Evolutionary conservation across 2,113 vertebrate species (phyloP).

Genomic region (Etheostoma cragini): DNA sequence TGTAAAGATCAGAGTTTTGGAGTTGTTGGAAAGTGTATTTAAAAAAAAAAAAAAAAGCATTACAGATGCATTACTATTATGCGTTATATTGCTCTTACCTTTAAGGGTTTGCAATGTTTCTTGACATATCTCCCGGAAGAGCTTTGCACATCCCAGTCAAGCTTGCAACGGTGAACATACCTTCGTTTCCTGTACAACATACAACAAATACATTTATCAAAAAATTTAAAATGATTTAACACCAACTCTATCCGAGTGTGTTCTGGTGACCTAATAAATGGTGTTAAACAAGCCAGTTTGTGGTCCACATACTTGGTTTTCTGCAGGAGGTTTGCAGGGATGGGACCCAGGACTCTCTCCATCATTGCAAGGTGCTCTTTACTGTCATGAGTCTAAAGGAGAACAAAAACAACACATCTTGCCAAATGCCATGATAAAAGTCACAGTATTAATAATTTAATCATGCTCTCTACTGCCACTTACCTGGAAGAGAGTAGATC

Average conservation of each 20-base stretch:
- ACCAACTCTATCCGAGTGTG: background rate
- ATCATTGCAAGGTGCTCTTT: constrained; percentile 99
- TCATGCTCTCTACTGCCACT: background rate
- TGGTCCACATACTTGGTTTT: constrained; percentile 88
- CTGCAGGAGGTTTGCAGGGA: constrained; percentile 92
- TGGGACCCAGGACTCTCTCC: constrained; percentile 94
- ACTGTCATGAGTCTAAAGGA: constrained; percentile 93
- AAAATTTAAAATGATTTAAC: background rate
- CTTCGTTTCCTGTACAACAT: constrained; percentile 85
- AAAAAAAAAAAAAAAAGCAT: too few relatives aligned
- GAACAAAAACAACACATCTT: background rate
- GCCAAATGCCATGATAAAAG: background rate
- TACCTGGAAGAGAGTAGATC: constrained; percentile 96
- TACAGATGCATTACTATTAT: background rate
- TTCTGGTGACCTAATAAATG: background rate
- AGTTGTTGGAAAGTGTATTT: background rate
- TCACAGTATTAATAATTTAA: background rate
- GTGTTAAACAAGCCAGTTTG: background rate
- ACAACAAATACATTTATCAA: background rate
- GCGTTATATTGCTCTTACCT: constrained; percentile 80
- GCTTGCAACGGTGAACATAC: constrained; percentile 89
- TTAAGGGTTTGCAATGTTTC: constrained; percentile 94
- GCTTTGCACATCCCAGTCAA: constrained; percentile 94
- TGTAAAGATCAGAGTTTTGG: background rate
- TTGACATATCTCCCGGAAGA: constrained; percentile 91